Base-by-base conservation (phyloP, 2,113 vertebrate species). In the Heteronetta atricapilla region DNA sequence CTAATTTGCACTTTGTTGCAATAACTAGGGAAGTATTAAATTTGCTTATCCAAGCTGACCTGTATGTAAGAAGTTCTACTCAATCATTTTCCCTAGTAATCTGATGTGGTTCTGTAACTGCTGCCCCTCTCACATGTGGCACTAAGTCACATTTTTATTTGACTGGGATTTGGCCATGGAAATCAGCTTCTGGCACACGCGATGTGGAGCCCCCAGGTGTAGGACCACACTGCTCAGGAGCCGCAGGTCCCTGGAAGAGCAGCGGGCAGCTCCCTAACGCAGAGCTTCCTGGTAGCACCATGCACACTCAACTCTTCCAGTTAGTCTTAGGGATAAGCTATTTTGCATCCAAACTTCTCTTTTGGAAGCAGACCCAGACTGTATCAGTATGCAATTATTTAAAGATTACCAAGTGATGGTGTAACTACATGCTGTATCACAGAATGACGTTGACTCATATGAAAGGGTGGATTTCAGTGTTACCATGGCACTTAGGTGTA, bases 141-240 rank as follows among this genome's bases (percentile, higher is more conserved):
- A 53, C 11, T 23, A 16, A 44, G 7, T 26, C 63, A 26, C 36
- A 21, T 22, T 21, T 72, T 63, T 8, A 31, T 36, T 67, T n/a
- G 6, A 23, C 25, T 58, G 55, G 42, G 29, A n/a, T 82, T 34
- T 46, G 70, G 26, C 11, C 3, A 0, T 17, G 34, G 80, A 40
- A 88, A 36, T 42, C 66, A 28, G 28, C 26, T 7, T 11, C 13
- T 20, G 62, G 46, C 40, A 79, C 67, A 31, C 18, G 16, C 19
- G 22, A 2, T 4, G 6, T 1, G 1, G 29, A 59, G 55, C 26
- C 73, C 60, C 28, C 1, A 1, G 83, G 42, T 40, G 4, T 58
- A 72, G 77, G 55, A 26, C 28, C 7, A 0, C 21, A 60, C 36
- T 73, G 66, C 60, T 48, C 22, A 14, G 40, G 46, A 88, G 42